Conservation (phyloP, 1,140 invertebrate species). For the Wasmannia auropunctata region DNA sequence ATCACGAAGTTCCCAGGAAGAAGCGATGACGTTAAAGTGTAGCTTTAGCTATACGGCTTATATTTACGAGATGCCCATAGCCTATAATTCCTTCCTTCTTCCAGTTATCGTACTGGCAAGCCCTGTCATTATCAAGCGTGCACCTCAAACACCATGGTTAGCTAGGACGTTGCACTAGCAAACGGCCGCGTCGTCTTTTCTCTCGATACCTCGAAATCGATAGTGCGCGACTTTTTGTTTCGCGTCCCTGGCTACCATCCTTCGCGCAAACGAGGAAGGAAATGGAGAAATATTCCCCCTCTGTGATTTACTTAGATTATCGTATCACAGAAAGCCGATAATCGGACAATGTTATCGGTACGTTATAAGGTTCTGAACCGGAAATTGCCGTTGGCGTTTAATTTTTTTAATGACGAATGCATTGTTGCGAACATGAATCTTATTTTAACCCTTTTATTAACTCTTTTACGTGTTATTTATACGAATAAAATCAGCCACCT, state of each 20-base stretch:
- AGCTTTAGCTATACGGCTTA: neutral
- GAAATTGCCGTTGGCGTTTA: neutral
- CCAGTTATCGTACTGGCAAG: slow-evolving; percentile 63
- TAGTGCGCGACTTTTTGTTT: slow-evolving; percentile 13
- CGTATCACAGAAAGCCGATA: neutral
- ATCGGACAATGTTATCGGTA: neutral
- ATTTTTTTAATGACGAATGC: neutral
- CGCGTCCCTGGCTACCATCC: neutral
- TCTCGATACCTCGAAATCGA: slow-evolving; percentile 44
- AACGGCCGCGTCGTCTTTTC: slow-evolving; percentile 23
- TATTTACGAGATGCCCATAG: slow-evolving; percentile 46
- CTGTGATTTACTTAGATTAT: slow-evolving; percentile 43
- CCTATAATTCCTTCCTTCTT: slow-evolving; percentile 56
- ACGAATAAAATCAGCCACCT: neutral
- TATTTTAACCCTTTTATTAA: neutral
- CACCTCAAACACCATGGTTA: slow-evolving; percentile 61
- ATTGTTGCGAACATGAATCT: neutral
- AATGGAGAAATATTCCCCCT: neutral
- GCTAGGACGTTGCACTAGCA: slow-evolving; percentile 19
- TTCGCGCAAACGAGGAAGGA: slow-evolving; percentile 26
- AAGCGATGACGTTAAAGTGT: slow-evolving; percentile 39
- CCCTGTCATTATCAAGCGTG: slow-evolving; percentile 54
- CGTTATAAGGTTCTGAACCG: neutral
- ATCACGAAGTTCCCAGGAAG: slow-evolving; percentile 30
- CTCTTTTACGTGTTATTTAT: neutral